Conservation (phyloP, 2,113 vertebrate genomes). For the Taurulus bubalis region DNA sequence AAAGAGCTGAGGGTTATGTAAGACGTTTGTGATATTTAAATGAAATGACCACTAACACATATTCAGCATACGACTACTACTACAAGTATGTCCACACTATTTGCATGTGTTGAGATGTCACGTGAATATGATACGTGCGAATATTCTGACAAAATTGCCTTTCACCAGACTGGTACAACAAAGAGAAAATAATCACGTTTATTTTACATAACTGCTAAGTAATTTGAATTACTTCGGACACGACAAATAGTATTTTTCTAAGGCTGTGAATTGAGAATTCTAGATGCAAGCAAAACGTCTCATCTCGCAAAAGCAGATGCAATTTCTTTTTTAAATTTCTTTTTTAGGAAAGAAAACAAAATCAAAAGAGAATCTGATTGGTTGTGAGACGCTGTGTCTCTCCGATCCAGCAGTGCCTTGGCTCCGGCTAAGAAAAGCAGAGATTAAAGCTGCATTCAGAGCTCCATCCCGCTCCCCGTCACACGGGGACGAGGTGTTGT, state of each 20-base stretch:
- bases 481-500: constrained; percentile 41
- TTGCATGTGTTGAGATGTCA: constrained; percentile 79
- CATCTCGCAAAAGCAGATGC: constrained; percentile 62
- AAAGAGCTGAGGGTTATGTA: constrained; percentile 74
- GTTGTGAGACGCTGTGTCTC: constrained; percentile 57
- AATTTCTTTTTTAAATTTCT: constrained; percentile 27
- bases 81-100: constrained; percentile 53
- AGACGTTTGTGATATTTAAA: constrained; percentile 71
- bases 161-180: constrained; percentile 91
- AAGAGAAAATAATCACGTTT: constrained; percentile 76
- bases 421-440: constrained; percentile 62
- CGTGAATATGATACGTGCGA: constrained; percentile 55
- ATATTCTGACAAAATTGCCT: constrained; percentile 81
- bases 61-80: constrained; percentile 31
- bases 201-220: constrained; percentile 82
- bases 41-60: constrained; percentile 65
- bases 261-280: constrained; percentile 84
- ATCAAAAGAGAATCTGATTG: constrained; percentile 71
- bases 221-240: constrained; percentile 86
- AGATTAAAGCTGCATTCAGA: constrained; percentile 71
- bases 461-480: constrained; percentile 56
- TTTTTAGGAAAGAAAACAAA: constrained; percentile 33
- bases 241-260: constrained; percentile 81
- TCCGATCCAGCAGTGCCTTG: constrained; percentile 87
- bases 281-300: constrained; percentile 46